Base-by-base conservation (phyloP, 2,797 vertebrate species). In the Chromis chromis region DNA sequence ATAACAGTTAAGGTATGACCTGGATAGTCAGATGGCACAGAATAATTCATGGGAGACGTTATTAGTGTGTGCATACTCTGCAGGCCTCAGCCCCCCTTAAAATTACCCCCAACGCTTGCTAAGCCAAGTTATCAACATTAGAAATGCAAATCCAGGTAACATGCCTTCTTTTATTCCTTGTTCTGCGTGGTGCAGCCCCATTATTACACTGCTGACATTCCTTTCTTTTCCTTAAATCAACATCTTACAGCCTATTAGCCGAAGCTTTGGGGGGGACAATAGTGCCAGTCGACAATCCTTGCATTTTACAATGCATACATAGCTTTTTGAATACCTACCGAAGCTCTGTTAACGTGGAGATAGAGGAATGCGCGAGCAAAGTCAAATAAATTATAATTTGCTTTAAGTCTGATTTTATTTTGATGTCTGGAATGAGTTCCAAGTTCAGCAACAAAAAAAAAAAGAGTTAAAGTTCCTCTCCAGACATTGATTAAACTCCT, bases 61-160 rank as follows among this genome's bases (percentile, higher is more conserved):
- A 80, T 65, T 65, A 46, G 59, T 40, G 31, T 82, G 55, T 81
- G 67, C 31, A 75, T 54, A 67, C 72, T 86, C 28, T 55, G 33
- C 61, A 72, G 57, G 55, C 36, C 21, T 54, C 28, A 54, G 1
- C 7, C 44, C 42, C 54, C 36, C 19, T 13, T 53, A 53, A 70
- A 82, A 48, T 39, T 40, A 74, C 49, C 56, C 42, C 27, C 31
- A 46, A 33, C 70, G 59, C 75, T 73, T 62, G 62, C 72, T 70
- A 87, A 82, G 76, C 70, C 74, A 81, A 85, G 82, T 83, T 78
- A 79, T 79, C 75, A 78, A 80, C 68, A 79, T 85, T 86, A 76
- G 65, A 86, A 89, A 93, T 92, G 89, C 85, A 90, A 92, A 93
- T 92, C 83, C 85, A 91, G 83, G 83, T 76, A 90, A 77, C 76